Evolutionary conservation across 2,888 invertebrate species (phyloP).

Genomic region (Cheilosia variabilis): DNA sequence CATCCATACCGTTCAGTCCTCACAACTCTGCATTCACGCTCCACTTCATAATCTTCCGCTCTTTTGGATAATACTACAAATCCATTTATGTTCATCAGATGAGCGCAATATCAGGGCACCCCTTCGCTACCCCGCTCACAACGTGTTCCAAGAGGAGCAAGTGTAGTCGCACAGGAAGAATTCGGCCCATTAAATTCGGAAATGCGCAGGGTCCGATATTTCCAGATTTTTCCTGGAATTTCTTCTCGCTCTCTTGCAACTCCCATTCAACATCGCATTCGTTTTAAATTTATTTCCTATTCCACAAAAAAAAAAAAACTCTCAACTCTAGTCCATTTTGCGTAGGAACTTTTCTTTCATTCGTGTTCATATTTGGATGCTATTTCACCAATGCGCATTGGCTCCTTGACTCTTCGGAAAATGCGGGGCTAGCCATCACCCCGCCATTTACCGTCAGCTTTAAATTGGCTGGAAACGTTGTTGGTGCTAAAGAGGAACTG

Average conservation of each 20-base stretch:
- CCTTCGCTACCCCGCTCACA: background rate
- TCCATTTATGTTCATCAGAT: constrained; percentile 44
- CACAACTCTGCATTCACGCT: constrained; percentile 18
- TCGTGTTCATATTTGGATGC: constrained; percentile 17
- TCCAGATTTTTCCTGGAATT: constrained; percentile 47
- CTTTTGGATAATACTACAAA: constrained; percentile 39
- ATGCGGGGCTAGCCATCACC: constrained; percentile 57
- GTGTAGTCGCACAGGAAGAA: background rate
- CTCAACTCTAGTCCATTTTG: constrained; percentile 8
- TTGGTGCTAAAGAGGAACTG: constrained; percentile 39
- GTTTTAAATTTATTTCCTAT: constrained; percentile 1
- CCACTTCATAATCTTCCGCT: constrained; percentile 46
- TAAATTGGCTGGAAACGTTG: constrained; percentile 54
- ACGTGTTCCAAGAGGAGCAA: background rate
- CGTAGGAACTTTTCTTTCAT: constrained; percentile 13
- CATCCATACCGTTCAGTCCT: constrained; percentile 1
- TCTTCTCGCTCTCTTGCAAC: background rate
- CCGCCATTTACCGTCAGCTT: background rate
- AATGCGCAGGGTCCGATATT: constrained; percentile 66
- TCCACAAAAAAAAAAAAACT: background rate
- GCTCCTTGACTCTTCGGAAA: constrained; percentile 35
- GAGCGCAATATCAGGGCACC: constrained; percentile 18
- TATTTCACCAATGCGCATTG: constrained; percentile 68
- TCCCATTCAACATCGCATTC: constrained; percentile 39
- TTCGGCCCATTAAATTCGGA: constrained; percentile 11